These are phyloP conservation scores for Myiothlypis chrysogaster DNA, from an alignment of 2,797 vertebrate species.

Conservation along the genomic window DNA sequence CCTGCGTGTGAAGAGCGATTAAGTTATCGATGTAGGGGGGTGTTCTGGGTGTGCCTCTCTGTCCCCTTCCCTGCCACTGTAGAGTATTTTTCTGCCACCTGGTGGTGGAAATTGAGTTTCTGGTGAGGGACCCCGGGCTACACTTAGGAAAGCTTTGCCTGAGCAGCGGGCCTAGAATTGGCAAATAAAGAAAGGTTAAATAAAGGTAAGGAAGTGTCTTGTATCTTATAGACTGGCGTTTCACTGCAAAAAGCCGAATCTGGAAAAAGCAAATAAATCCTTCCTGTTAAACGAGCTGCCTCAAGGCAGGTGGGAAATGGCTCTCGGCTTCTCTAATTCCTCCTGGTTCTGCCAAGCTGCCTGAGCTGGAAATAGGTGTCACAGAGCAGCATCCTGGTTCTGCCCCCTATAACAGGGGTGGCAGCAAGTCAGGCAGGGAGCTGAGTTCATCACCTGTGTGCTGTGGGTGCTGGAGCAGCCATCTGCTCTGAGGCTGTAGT, in stretches of 20 bases:
- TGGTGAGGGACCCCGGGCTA: rapidly evolving
- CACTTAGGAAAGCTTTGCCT: not conserved
- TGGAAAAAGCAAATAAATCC: not conserved
- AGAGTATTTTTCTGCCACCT: slow-evolving; percentile 17
- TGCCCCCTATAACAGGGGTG: not conserved
- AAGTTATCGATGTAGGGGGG: rapidly evolving
- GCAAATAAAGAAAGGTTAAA: not conserved
- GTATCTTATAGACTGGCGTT: rapidly evolving
- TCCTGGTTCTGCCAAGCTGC: not conserved
- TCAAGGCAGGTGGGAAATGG: not conserved
- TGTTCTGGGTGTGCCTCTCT: not conserved
- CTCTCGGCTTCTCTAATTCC: not conserved
- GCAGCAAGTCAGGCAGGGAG: not conserved
- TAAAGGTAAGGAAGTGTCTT: not conserved
- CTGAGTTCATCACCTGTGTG: not conserved
- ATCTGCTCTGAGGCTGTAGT: not conserved
- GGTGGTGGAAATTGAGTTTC: not conserved
- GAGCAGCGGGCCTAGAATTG: not conserved
- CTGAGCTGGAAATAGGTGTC: not conserved
- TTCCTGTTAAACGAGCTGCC: not conserved
- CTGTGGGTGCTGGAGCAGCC: not conserved
- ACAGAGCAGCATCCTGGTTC: not conserved
- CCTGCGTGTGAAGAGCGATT: rapidly evolving
- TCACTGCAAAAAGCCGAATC: not conserved
- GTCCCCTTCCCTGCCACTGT: not conserved